Conservation (phyloP, 2,113 vertebrate species). For the Carlito syrichta region DNA sequence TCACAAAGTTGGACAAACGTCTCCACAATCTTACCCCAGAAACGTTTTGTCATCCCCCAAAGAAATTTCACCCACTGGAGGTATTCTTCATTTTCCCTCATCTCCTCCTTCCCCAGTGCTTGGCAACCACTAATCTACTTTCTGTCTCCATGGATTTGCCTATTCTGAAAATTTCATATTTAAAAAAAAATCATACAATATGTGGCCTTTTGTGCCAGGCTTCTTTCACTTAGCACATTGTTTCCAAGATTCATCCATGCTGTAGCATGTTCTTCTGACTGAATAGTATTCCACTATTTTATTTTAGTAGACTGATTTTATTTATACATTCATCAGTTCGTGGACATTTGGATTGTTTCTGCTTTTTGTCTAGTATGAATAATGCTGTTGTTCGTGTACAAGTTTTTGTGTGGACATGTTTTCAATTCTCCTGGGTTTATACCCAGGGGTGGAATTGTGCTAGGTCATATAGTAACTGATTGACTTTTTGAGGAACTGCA, state of each 20-base stretch:
- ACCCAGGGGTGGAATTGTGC: neutral
- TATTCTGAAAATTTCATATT: neutral
- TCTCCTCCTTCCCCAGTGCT: rapidly evolving
- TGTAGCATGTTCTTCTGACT: neutral
- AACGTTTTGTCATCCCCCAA: neutral
- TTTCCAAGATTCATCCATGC: neutral
- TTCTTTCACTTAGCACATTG: neutral
- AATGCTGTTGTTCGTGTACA: neutral
- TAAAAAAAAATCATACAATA: neutral
- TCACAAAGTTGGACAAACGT: neutral
- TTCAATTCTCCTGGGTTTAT: neutral
- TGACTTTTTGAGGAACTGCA: neutral
- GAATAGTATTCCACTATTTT: neutral
- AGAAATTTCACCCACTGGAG: neutral
- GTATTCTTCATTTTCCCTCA: neutral
- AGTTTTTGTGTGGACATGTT: neutral
- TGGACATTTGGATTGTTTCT: neutral
- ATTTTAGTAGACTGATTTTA: neutral
- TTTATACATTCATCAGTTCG: neutral
- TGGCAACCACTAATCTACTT: neutral
- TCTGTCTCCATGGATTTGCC: neutral
- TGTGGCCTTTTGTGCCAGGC: neutral
- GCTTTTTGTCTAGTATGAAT: neutral
- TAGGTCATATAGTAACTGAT: neutral
- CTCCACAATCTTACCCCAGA: neutral